A percentile compares a stretch with the other conserved stretches of the same genome.
phyloP scores from a whole-genome alignment of 1,140 invertebrate species.

The Cotesia glomerata region DNA sequence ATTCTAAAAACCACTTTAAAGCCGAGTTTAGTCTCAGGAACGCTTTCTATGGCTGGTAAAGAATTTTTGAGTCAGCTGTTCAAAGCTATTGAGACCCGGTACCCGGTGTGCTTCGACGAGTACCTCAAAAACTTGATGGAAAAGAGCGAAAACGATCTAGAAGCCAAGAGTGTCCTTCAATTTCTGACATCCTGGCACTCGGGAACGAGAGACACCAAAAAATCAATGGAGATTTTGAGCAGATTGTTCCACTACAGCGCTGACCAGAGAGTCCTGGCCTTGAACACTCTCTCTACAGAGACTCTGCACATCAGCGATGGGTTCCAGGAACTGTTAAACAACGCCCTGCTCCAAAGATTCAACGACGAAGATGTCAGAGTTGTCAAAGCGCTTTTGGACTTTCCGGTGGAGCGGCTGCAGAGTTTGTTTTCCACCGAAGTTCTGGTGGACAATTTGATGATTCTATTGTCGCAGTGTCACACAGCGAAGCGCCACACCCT shows the following conservation, averaged over 20 bases:
- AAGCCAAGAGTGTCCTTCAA: conserved; percentile 39
- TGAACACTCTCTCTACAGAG: conserved; percentile 51
- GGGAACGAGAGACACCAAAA: conserved; percentile 49
- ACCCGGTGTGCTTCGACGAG: conserved; percentile 72
- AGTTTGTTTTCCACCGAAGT: conserved; percentile 42
- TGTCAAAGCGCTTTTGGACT: conserved; percentile 43
- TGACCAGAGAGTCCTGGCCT: conserved; percentile 67
- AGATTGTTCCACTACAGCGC: conserved; percentile 72
- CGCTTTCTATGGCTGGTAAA: conserved; percentile 35
- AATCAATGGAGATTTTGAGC: conserved; percentile 67
- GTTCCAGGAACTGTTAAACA: conserved; percentile 45
- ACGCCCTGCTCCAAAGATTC: conserved; percentile 49
- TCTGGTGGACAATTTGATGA: conserved; percentile 50
- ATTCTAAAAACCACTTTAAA: conserved; percentile 46
- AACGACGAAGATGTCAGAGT: conserved; percentile 51
- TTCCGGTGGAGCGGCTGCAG: conserved; percentile 45
- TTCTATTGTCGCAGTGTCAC: conserved; percentile 51
- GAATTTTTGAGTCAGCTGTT: conserved; percentile 50
- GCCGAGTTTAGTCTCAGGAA: conserved; percentile 35
- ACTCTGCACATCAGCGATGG: conserved; percentile 42
- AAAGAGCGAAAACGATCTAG: conserved; percentile 30
- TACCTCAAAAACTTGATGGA: conserved; percentile 52
- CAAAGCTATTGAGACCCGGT: conserved; percentile 68
- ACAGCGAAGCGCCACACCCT: conserved; percentile 37
- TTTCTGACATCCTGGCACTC: conserved; percentile 54